Percentiles rank a stretch among this genome's conserved stretches.
These are phyloP conservation scores for Suillia variegata DNA, from an alignment of 2,888 invertebrate genomes.

Conservation along the genomic window DNA sequence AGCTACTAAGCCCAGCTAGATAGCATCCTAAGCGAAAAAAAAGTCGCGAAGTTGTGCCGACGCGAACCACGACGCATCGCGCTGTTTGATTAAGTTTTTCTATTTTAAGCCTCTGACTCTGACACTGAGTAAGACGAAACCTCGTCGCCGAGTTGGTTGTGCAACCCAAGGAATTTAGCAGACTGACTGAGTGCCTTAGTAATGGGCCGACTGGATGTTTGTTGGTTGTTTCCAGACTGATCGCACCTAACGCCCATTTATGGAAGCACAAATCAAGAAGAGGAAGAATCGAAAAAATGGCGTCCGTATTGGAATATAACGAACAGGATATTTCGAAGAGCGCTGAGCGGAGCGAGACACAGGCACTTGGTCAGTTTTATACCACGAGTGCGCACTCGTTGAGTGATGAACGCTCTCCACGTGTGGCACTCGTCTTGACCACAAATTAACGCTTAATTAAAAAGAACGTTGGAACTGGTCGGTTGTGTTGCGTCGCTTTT, in stretches of 20 bases:
- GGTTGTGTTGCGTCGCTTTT: not conserved
- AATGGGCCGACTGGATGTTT: not conserved
- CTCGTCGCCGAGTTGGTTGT: not conserved
- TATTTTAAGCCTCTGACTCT: not conserved
- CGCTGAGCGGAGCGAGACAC: not conserved
- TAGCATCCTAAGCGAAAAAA: too few species aligned
- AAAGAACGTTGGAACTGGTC: not conserved
- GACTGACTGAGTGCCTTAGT: not conserved
- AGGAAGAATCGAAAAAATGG: too few species aligned
- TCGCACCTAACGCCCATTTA: too few species aligned
- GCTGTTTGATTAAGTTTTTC: constrained; percentile 1
- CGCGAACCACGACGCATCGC: not conserved
- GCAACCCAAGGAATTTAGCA: not conserved
- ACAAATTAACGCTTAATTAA: constrained; percentile 2
- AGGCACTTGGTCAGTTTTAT: not conserved
- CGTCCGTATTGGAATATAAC: too few species aligned
- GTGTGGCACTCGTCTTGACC: not conserved
- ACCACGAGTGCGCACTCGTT: not conserved
- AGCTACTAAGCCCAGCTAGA: too few species aligned
- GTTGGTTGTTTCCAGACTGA: not conserved
- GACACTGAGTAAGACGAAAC: not conserved
- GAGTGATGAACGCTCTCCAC: not conserved
- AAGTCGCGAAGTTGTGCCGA: not conserved
- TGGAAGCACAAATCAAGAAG: too few species aligned
- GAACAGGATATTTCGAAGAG: not conserved